Percentiles rank a stretch among this genome's conserved stretches.
phyloP scores from a whole-genome alignment of 2,888 invertebrate genomes.

The Drosophila koepferae region DNA sequence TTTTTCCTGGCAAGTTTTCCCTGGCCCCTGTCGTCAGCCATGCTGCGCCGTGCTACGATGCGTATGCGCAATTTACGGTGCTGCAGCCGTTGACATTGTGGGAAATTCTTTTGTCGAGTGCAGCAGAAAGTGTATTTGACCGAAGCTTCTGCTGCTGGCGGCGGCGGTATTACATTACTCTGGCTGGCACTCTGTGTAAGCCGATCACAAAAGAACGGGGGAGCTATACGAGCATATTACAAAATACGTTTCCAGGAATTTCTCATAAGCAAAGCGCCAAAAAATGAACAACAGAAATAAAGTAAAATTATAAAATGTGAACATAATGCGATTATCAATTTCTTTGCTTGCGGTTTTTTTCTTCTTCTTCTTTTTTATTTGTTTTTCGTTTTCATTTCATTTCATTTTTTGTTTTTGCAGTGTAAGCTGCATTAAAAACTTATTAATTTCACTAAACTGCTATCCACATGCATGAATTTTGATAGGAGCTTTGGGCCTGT shows the following conservation, averaged over 20 bases:
- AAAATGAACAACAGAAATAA: constrained; percentile 8
- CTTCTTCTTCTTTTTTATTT: neutral
- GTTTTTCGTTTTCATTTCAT: neutral
- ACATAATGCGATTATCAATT: constrained; percentile 60
- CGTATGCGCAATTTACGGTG: constrained; percentile 70
- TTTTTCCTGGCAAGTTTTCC: neutral
- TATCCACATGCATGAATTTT: neutral
- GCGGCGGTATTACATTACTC: constrained; percentile 64
- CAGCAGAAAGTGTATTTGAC: constrained; percentile 63
- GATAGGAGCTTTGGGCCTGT: constrained; percentile 12
- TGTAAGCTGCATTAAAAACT: constrained; percentile 24
- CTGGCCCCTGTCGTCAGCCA: constrained; percentile 4
- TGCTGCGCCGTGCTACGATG: constrained; percentile 48
- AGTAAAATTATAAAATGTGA: constrained; percentile 17
- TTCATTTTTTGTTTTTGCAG: constrained; percentile 42
- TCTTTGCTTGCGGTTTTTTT: constrained; percentile 19
- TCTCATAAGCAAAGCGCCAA: constrained; percentile 11
- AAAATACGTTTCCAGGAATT: constrained; percentile 66
- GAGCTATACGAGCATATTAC: constrained; percentile 60
- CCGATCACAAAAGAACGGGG: constrained; percentile 44
- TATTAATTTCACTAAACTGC: constrained; percentile 16
- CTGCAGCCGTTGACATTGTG: constrained; percentile 70
- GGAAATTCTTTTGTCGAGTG: constrained; percentile 74
- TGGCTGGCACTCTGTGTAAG: constrained; percentile 55
- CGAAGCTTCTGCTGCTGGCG: neutral